These are phyloP conservation scores for Amaurobius ferox DNA, from an alignment of 2,888 invertebrate species.

Conservation along the genomic window DNA sequence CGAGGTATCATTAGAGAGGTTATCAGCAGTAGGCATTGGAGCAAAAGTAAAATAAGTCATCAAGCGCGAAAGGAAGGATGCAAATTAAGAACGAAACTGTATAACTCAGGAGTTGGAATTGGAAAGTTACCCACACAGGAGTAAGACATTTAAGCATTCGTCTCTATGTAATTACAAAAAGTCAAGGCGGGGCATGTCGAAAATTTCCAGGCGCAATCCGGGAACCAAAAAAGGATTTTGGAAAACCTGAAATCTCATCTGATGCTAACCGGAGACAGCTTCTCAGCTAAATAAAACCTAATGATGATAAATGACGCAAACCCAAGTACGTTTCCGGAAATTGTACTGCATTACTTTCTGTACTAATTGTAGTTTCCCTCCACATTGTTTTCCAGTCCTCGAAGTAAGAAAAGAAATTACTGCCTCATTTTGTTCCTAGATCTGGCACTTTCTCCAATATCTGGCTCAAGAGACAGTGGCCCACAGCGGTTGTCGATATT, in stretches of 20 bases:
- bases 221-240: not conserved
- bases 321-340: constrained; percentile 59
- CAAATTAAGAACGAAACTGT: not conserved
- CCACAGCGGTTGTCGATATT: constrained; percentile 67
- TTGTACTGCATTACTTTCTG: constrained; percentile 57
- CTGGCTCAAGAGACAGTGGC: constrained; percentile 46
- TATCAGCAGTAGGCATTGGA: not conserved
- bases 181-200: constrained; percentile 21
- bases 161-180: constrained; percentile 6
- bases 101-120: not conserved
- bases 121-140: not conserved
- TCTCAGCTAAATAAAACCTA: constrained; percentile 67
- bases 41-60: not conserved
- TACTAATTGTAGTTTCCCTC: constrained; percentile 64
- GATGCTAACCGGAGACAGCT: constrained; percentile 50
- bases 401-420: constrained; percentile 60
- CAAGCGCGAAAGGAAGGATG: not conserved
- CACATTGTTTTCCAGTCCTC: constrained; percentile 62
- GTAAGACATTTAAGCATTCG: not conserved
- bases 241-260: constrained; percentile 33
- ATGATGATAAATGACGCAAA: constrained; percentile 64
- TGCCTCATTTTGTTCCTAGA: constrained; percentile 59
- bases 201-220: constrained; percentile 13
- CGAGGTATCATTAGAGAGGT: not conserved
- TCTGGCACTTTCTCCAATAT: constrained; percentile 70